Evolutionary conservation across 2,888 invertebrate genomes (phyloP).

Genomic region (Lordiphosa andalusiaca): DNA sequence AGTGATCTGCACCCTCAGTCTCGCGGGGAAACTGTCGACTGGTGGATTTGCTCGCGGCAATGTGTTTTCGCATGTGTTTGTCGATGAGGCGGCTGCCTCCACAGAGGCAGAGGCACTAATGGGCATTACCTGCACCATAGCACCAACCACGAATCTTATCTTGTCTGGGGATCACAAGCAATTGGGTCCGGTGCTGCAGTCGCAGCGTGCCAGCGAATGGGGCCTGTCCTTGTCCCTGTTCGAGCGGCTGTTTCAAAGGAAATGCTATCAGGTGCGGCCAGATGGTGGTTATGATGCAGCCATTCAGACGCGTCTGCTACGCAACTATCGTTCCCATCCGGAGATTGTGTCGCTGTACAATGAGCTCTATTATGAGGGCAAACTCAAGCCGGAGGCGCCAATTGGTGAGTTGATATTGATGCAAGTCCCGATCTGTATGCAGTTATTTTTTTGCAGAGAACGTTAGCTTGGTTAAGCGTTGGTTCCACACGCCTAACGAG

Average conservation of each 20-base stretch:
- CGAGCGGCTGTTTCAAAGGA: constrained; percentile 84
- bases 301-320: constrained; percentile 86
- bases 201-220: constrained; percentile 70
- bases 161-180: constrained; percentile 88
- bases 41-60: constrained; percentile 70
- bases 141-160: constrained; percentile 81
- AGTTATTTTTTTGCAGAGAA: constrained; percentile 44
- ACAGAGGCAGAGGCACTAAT: constrained; percentile 86
- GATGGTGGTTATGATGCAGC: constrained; percentile 81
- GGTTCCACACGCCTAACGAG: constrained; percentile 80
- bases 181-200: constrained; percentile 84
- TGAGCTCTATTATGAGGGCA: constrained; percentile 85
- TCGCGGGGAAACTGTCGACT: constrained; percentile 81
- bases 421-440: not conserved
- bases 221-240: constrained; percentile 83
- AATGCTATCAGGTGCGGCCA: constrained; percentile 76
- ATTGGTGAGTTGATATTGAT: constrained; percentile 35
- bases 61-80: constrained; percentile 85
- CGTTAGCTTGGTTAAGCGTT: constrained; percentile 57
- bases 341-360: constrained; percentile 86
- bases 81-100: constrained; percentile 89
- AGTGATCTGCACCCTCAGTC: constrained; percentile 84
- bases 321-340: constrained; percentile 88
- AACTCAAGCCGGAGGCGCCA: constrained; percentile 81
- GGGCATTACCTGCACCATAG: constrained; percentile 80